phyloP scores from a whole-genome alignment of 2,888 invertebrate species.

The Andrena minutula region DNA sequence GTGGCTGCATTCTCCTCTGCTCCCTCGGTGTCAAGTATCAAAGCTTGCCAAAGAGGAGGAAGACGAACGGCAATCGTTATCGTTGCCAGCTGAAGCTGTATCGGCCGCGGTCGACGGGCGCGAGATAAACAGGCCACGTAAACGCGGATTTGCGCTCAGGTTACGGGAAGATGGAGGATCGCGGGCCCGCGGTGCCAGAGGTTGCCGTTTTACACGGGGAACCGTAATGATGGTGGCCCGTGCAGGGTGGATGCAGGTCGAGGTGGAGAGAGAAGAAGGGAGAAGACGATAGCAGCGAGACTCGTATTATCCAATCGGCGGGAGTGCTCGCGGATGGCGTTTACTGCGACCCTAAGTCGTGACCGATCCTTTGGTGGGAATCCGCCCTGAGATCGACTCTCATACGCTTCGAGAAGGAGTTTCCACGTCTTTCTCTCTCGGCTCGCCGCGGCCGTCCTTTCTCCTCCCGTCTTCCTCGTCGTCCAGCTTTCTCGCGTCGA shows the following conservation, averaged over 20 bases:
- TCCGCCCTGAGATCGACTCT: constrained; percentile 84
- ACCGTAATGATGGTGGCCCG: constrained; percentile 58
- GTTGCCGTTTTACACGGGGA: constrained; percentile 60
- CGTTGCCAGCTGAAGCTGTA: constrained; percentile 34
- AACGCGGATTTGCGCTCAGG: constrained; percentile 48
- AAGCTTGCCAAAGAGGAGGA: constrained; percentile 9
- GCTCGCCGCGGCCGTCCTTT: constrained; percentile 1
- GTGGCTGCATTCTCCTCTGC: too few species aligned
- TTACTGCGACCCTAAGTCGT: constrained; percentile 80
- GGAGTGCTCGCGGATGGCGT: constrained; percentile 74
- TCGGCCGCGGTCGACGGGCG: constrained; percentile 6
- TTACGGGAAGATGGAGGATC: constrained; percentile 42
- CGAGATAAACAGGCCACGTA: constrained; percentile 39
- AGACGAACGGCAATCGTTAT: constrained; percentile 49
- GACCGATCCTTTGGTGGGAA: constrained; percentile 84
- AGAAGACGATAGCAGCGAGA: constrained; percentile 69
- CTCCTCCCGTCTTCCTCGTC: constrained; percentile 20
- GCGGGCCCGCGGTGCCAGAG: constrained; percentile 19
- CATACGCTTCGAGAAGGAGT: constrained; percentile 80
- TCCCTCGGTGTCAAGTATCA: not conserved
- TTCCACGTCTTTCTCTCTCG: constrained; percentile 62
- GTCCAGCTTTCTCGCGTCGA: constrained; percentile 22
- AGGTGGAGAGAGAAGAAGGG: constrained; percentile 40
- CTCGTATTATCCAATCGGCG: constrained; percentile 79
- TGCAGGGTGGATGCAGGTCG: constrained; percentile 35